Base-by-base conservation (phyloP, 2,113 vertebrate genomes). In the Pao palembangensis region DNA sequence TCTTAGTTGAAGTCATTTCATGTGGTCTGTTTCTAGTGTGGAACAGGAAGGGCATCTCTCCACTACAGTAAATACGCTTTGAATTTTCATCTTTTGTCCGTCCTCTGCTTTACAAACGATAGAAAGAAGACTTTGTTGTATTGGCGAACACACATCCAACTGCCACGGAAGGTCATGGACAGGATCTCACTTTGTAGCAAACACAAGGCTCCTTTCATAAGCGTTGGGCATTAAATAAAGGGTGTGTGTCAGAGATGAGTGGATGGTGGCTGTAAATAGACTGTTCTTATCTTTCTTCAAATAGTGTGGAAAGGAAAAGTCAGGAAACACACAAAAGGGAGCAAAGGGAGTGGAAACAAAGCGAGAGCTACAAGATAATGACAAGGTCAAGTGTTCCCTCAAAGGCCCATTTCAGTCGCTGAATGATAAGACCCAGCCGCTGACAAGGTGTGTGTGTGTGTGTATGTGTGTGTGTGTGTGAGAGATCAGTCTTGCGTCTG, bases 341-440 rank as follows among this genome's bases (percentile, higher is more conserved):
- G 70, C 83, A 70, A 79, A 73, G 65, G 51, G 71, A 41, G 62
- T 70, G 77, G 76, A 89, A 91, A 80, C 72, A 85, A 90, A 91
- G 65, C 69, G 68, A 88, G 76, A 88, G 76, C 63, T 83, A 87
- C 77, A 80, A 79, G 83, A 81, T 82, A 79, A 73, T 85, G 75
- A 85, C 83, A 86, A 87, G 89, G 84, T 87, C 88, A 90, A 91
- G 81, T 80, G 81, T 79, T 57, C 15, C 50, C 68, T 90, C 78
- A 84, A 84, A 78, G 73, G 75, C 68, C 77, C 77, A 75, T 75
- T 83, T 90, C 84, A 88, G 79, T 62, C 23, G 56, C 50, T 65
- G 52, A 71, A 73, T 66, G 87, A 82, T 84, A 87, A 88, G 79
- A 60, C 67, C 81, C 44, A 56, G 69, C 73, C 68, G 82, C 78